These are phyloP conservation scores for Drosophila seclusa DNA, from an alignment of 2,888 invertebrate species.

Conservation along the genomic window DNA sequence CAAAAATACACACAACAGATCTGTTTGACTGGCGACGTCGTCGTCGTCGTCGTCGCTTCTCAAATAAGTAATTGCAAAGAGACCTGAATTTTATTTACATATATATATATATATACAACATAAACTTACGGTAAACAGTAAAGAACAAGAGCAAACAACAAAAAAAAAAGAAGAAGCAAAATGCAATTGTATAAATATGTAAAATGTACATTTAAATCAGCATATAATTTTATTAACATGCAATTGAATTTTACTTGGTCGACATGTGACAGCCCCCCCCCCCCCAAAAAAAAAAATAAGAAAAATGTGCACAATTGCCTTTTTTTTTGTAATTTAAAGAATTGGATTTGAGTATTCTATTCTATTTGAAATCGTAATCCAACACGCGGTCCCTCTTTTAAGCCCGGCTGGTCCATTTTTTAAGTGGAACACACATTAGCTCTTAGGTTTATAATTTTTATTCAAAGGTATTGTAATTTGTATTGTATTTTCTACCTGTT, in stretches of 20 bases:
- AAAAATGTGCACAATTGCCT: conserved; percentile 14
- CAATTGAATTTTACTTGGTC: conserved; percentile 45
- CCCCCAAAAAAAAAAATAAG: background rate
- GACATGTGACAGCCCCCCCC: background rate
- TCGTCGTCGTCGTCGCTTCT: conserved; percentile 18
- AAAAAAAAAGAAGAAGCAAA: conserved; percentile 30
- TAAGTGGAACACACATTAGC: conserved; percentile 54
- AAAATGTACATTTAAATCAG: conserved; percentile 70
- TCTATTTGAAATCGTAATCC: conserved; percentile 31
- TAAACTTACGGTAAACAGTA: conserved; percentile 62
- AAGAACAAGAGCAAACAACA: conserved; percentile 32
- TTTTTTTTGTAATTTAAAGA: conserved; percentile 16
- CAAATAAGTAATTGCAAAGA: conserved; percentile 72
- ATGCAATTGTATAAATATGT: conserved; percentile 72
- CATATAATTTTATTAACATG: conserved; percentile 59
- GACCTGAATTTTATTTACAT: conserved; percentile 72
- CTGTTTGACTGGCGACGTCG: conserved; percentile 34
- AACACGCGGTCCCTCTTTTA: conserved; percentile 27
- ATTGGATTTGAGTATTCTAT: conserved; percentile 28
- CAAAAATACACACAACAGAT: conserved; percentile 13
- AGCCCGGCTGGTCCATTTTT: conserved; percentile 72
- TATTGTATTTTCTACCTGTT: conserved; percentile 71
- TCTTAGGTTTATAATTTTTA: conserved; percentile 67
- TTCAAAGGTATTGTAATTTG: conserved; percentile 77
- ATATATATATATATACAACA: conserved; percentile 21